These are phyloP conservation scores for Percopsis transmontana DNA, from an alignment of 2,113 vertebrate species.

Conservation along the genomic window DNA sequence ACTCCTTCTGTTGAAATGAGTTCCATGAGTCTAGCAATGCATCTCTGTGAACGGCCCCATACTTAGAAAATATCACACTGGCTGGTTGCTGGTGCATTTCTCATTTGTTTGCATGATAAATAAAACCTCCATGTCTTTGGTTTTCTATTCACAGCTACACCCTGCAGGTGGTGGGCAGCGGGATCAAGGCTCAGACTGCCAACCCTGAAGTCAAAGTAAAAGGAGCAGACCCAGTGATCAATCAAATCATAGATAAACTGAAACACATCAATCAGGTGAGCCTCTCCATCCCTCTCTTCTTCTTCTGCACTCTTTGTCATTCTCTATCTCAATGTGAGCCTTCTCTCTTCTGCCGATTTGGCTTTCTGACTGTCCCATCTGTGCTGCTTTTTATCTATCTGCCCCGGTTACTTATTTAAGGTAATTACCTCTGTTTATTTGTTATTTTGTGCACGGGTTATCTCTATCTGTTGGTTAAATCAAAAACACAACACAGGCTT, in stretches of 20 bases:
- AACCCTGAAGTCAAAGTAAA: constrained; percentile 92
- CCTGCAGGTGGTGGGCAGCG: constrained; percentile 83
- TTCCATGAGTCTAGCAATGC: too few relatives aligned
- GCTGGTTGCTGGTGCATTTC: not conserved
- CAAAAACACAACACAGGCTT: too few relatives aligned
- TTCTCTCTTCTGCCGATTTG: not conserved
- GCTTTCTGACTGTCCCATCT: not conserved
- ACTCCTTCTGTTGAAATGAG: too few relatives aligned
- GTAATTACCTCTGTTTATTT: constrained; percentile 25
- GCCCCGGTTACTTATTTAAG: constrained; percentile 13
- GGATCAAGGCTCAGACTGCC: constrained; percentile 84
- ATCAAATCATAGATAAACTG: constrained; percentile 91
- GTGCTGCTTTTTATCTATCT: not conserved
- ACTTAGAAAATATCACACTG: too few relatives aligned
- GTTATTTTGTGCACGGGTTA: constrained; percentile 7
- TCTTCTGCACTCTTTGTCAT: not conserved
- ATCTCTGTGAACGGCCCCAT: too few relatives aligned
- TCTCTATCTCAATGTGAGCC: not conserved
- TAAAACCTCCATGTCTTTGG: not conserved
- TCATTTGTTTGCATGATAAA: not conserved
- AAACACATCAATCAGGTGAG: constrained; percentile 91
- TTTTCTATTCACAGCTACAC: constrained; percentile 79
- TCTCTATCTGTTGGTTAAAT: not conserved
- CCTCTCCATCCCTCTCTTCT: not conserved
- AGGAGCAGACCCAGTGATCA: constrained; percentile 84